Percentiles rank a stretch among this genome's conserved stretches.
Evolutionary conservation across 23 tunicate genomes (phyloP).

Genomic region (Styela clava): DNA sequence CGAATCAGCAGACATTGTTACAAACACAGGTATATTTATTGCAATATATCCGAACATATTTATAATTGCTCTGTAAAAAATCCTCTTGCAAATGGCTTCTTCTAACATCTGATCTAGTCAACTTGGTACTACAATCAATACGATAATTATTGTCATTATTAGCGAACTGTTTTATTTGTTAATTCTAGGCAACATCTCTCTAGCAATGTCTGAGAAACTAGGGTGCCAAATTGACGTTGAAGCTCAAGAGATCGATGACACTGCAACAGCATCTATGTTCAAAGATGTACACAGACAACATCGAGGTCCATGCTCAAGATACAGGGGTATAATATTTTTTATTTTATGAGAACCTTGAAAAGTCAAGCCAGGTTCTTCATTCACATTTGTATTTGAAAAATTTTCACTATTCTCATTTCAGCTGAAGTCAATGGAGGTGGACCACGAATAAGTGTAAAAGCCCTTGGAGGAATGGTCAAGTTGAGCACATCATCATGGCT

Average conservation of each 20-base stretch:
- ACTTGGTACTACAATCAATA: no score
- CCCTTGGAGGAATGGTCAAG: not conserved
- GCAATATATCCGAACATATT: not conserved
- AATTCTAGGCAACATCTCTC: not conserved
- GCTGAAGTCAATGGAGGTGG: conserved; percentile 1
- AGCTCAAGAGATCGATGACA: not conserved
- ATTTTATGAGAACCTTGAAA: no score
- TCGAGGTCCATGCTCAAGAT: conserved; percentile 1
- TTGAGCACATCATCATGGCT: not conserved
- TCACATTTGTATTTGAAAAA: no score
- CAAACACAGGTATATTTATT: not conserved
- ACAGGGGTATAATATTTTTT: not conserved
- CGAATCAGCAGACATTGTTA: not conserved
- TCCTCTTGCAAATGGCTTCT: no score
- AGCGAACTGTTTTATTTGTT: not conserved
- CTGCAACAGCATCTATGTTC: not conserved
- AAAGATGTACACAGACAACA: not conserved
- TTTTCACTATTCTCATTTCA: no score
- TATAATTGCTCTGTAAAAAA: not conserved
- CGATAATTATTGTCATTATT: no score
- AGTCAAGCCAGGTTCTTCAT: no score
- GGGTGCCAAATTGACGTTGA: conserved; percentile 3
- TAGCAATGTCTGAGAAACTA: not conserved
- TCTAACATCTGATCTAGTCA: no score
- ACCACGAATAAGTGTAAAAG: conserved; percentile 3